Conservation (phyloP, 2,888 invertebrate genomes). For the Conistra vaccinii region DNA sequence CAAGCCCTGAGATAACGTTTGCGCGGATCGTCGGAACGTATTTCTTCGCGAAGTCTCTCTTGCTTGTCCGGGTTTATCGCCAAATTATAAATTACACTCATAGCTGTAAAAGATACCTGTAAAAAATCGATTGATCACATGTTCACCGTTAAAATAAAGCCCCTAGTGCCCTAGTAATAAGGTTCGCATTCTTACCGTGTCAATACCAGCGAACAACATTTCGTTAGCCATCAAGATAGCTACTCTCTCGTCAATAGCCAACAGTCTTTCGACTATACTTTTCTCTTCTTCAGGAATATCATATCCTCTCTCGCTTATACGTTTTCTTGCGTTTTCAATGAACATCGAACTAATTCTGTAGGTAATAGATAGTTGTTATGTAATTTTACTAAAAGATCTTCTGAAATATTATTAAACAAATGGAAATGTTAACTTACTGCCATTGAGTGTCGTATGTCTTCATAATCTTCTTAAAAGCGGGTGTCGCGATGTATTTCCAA, state of each 20-base stretch:
- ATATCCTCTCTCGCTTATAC: slow-evolving; percentile 75
- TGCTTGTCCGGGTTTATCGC: slow-evolving; percentile 89
- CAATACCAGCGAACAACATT: slow-evolving; percentile 93
- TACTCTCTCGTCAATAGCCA: slow-evolving; percentile 91
- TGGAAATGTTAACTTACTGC: slow-evolving; percentile 77
- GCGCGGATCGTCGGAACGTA: slow-evolving; percentile 72
- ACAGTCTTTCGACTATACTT: slow-evolving; percentile 92
- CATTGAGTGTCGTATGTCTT: slow-evolving; percentile 81
- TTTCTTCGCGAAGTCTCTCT: slow-evolving; percentile 84
- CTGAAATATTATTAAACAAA: neutral
- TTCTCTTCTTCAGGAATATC: slow-evolving; percentile 86
- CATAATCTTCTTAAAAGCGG: slow-evolving; percentile 79
- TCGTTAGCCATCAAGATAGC: slow-evolving; percentile 93
- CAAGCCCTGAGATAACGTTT: slow-evolving; percentile 91
- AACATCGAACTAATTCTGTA: slow-evolving; percentile 80
- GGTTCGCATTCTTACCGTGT: slow-evolving; percentile 90
- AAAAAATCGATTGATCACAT: slow-evolving; percentile 41
- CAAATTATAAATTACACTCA: slow-evolving; percentile 88
- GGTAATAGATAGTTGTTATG: slow-evolving; percentile 23
- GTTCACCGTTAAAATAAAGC: neutral
- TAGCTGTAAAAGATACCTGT: slow-evolving; percentile 84
- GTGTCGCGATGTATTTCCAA: slow-evolving; percentile 79
- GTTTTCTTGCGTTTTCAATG: slow-evolving; percentile 78
- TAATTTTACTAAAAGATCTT: neutral
- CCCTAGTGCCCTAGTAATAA: neutral